Evolutionary conservation across 2,797 vertebrate species (phyloP).

Genomic region (Myotis myotis): DNA sequence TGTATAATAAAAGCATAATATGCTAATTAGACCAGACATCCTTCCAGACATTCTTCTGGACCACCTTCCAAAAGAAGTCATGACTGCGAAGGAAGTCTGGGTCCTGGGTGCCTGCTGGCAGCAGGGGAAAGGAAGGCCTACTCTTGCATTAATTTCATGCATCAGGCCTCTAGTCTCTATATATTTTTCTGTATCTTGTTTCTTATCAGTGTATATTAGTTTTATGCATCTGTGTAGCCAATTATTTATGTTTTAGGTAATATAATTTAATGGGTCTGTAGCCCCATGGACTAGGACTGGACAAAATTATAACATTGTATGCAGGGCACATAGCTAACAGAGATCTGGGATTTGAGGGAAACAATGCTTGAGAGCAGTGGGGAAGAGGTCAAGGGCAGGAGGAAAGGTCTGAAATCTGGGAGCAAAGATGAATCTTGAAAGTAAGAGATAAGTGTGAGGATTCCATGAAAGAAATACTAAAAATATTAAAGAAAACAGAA

Average conservation of each 20-base stretch:
- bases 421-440: neutral
- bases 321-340: neutral
- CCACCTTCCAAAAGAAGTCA: too few relatives aligned
- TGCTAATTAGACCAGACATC: too few relatives aligned
- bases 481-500: neutral
- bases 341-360: neutral
- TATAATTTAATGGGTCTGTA: neutral
- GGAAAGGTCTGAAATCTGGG: neutral
- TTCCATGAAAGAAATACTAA: neutral
- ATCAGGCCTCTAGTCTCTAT: neutral
- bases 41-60: too few relatives aligned
- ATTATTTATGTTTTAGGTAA: neutral
- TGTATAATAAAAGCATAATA: neutral
- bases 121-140: too few relatives aligned
- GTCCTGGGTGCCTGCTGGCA: too few relatives aligned
- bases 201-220: neutral
- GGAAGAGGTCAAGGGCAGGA: neutral
- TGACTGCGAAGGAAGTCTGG: too few relatives aligned
- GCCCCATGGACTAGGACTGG: neutral
- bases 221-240: neutral
- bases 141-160: too few relatives aligned
- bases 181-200: neutral
- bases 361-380: neutral
- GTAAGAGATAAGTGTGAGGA: neutral
- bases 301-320: neutral